phyloP scores from a whole-genome alignment of 2,888 invertebrate genomes.

The Perdita meconis region DNA sequence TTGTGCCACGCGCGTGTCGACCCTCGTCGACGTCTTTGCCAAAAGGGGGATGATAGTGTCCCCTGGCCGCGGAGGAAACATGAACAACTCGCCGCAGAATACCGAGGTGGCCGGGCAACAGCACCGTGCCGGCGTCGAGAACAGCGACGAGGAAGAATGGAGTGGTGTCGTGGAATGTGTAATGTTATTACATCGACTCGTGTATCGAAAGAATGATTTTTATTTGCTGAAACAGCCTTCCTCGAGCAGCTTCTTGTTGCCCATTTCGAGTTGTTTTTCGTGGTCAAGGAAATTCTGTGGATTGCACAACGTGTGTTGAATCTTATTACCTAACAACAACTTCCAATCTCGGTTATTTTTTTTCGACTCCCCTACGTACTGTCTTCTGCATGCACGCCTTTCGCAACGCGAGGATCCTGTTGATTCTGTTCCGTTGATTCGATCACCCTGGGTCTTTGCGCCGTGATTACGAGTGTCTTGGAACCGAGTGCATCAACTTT shows the following conservation, averaged over 20 bases:
- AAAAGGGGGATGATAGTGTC: not conserved
- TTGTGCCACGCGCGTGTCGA: conserved; percentile 5
- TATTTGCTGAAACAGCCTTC: conserved; percentile 65
- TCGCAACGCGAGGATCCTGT: not conserved
- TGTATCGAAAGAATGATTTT: conserved; percentile 66
- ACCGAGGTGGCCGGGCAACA: conserved; percentile 70
- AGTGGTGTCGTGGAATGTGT: conserved; percentile 83
- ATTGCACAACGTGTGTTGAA: conserved; percentile 64
- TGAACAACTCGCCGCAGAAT: conserved; percentile 81
- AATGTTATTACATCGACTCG: conserved; percentile 71
- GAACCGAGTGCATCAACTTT: no score
- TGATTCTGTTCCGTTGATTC: conserved; percentile 25
- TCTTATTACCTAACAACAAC: conserved; percentile 49
- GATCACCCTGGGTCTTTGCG: no score
- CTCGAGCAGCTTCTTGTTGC: conserved; percentile 64
- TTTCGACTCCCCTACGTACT: conserved; percentile 1
- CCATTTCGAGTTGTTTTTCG: conserved; percentile 64
- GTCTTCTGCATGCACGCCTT: not conserved
- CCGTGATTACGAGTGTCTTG: no score
- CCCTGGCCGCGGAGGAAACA: conserved; percentile 44
- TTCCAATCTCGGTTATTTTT: conserved; percentile 21
- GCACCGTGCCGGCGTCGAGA: conserved; percentile 74
- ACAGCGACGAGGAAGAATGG: conserved; percentile 83
- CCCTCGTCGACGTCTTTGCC: not conserved
- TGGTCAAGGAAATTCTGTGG: conserved; percentile 66